Percentiles rank a stretch among this genome's conserved stretches.
Evolutionary conservation across 2,888 invertebrate species (phyloP).

Genomic region (Thymelicus acteon): DNA sequence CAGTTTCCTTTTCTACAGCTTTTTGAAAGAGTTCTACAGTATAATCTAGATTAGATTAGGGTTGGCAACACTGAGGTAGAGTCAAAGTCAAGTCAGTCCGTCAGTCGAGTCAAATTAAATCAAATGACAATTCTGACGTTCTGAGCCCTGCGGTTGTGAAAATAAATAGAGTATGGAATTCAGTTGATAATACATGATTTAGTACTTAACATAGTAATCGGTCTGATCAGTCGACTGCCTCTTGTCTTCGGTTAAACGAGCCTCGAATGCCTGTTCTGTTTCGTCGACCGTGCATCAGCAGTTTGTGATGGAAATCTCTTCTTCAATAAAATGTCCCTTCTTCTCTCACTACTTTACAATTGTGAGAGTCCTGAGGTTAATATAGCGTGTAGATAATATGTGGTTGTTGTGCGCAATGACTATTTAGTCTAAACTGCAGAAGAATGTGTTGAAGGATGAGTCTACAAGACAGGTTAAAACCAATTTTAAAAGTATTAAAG

Average conservation of each 20-base stretch:
- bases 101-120: too few species aligned
- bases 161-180: background rate
- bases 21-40: too few species aligned
- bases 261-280: background rate
- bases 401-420: background rate
- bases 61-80: too few species aligned
- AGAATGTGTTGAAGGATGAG: constrained; percentile 51
- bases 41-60: too few species aligned
- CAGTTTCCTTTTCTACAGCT: too few species aligned
- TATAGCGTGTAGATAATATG: background rate
- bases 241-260: background rate
- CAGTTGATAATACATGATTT: background rate
- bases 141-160: background rate
- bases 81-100: too few species aligned
- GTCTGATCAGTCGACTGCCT: background rate
- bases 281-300: background rate
- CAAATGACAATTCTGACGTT: background rate
- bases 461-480: constrained; percentile 62
- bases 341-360: background rate
- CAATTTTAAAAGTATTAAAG: constrained; percentile 61
- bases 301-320: background rate
- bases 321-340: background rate
- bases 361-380: background rate
- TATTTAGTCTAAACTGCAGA: background rate
- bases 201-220: background rate